phyloP scores from a whole-genome alignment of 2,797 vertebrate species.

The Amblyopsis hoosieri region DNA sequence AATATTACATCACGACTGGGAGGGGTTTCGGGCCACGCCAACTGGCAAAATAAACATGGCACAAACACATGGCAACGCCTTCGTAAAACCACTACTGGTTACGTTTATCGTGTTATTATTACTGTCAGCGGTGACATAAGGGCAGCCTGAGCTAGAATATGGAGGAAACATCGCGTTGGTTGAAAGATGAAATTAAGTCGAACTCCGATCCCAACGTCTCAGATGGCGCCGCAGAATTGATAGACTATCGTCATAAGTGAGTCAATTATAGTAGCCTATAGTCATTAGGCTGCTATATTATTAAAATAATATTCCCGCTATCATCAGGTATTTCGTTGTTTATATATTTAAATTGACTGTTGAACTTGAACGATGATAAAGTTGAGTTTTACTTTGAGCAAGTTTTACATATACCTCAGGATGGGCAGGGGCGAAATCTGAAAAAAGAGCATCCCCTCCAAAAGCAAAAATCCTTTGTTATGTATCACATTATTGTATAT shows the following conservation, averaged over 20 bases:
- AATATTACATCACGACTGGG: conserved; percentile 32
- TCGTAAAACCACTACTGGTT: background rate
- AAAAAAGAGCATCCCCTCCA: too few relatives aligned
- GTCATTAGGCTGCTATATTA: too few relatives aligned
- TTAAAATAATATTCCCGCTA: too few relatives aligned
- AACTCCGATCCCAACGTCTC: conserved; percentile 12
- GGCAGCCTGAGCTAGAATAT: conserved; percentile 11
- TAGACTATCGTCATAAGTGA: conserved; percentile 74
- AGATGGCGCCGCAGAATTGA: conserved; percentile 42
- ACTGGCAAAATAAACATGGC: conserved; percentile 15
- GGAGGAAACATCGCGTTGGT: conserved; percentile 22
- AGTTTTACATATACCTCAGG: too few relatives aligned
- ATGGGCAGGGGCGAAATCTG: too few relatives aligned
- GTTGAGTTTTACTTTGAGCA: too few relatives aligned
- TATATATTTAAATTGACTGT: too few relatives aligned
- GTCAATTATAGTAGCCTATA: conserved; percentile 19
- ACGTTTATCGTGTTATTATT: conserved; percentile 16
- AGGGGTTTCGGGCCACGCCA: conserved; percentile 30
- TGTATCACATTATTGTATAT: too few relatives aligned
- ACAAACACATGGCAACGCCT: conserved; percentile 15
- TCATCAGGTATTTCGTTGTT: too few relatives aligned
- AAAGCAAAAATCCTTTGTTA: too few relatives aligned
- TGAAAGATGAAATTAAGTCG: background rate
- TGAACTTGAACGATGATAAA: too few relatives aligned
- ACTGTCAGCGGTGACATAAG: conserved; percentile 8